A percentile compares a stretch with the other conserved stretches of the same genome.
Conservation (phyloP, 2,113 vertebrate species). For the Mesocricetus auratus region DNA sequence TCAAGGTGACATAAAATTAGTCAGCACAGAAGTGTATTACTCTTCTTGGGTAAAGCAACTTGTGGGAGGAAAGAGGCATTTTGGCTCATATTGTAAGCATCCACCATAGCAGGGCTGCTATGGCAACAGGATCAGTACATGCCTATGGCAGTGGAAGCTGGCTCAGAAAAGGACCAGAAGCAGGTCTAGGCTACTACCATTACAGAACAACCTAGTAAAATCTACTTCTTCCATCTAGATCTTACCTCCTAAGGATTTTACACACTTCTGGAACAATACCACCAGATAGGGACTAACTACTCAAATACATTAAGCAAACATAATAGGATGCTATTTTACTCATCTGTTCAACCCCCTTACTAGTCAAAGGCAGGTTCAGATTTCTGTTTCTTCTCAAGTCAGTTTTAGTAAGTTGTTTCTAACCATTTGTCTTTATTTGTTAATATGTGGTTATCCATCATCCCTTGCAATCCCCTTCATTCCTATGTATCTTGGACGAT, state of each 20-base stretch:
- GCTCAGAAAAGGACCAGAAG: background rate
- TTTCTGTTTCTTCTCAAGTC: constrained; percentile 29
- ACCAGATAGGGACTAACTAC: background rate
- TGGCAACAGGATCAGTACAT: background rate
- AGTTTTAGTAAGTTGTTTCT: background rate
- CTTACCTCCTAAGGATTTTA: background rate
- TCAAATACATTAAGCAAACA: background rate
- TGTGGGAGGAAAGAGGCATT: background rate
- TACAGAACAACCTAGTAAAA: background rate
- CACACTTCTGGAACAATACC: background rate
- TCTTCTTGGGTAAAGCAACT: background rate
- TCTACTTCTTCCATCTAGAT: no score
- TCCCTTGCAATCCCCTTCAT: background rate
- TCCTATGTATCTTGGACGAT: background rate
- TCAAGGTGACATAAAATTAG: background rate
- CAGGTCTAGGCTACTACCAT: background rate
- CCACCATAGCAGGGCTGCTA: no score
- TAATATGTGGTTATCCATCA: background rate
- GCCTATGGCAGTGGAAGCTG: no score
- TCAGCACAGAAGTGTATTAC: background rate
- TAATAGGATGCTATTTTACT: background rate
- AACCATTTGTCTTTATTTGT: constrained; percentile 28
- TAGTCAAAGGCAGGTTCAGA: background rate
- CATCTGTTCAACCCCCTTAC: background rate
- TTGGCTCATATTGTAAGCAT: background rate